These are phyloP conservation scores for Ectropis crepuscularia DNA, from an alignment of 2,888 invertebrate genomes.

Conservation along the genomic window DNA sequence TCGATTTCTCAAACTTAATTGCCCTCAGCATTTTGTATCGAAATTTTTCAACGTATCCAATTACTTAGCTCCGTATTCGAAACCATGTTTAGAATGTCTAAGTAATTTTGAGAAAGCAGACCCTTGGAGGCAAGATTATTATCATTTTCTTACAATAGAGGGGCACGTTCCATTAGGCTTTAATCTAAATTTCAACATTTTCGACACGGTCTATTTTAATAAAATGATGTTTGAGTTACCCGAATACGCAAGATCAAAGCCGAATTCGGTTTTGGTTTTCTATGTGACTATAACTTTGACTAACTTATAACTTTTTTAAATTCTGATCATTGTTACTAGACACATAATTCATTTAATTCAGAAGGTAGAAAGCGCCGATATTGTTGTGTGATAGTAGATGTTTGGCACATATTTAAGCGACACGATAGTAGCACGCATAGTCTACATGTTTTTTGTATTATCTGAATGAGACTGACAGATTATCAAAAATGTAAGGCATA, in stretches of 20 bases:
- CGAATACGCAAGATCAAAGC: neutral
- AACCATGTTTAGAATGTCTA: slow-evolving; percentile 22
- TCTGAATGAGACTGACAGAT: too few species aligned
- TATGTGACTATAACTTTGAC: too few species aligned
- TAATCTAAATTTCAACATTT: slow-evolving; percentile 27
- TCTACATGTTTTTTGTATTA: too few species aligned
- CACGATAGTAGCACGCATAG: too few species aligned
- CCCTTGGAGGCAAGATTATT: slow-evolving; percentile 19
- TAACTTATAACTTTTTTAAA: too few species aligned
- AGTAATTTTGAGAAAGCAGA: slow-evolving; percentile 21
- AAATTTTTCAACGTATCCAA: slow-evolving; percentile 17
- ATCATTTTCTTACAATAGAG: slow-evolving; percentile 20
- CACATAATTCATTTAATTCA: too few species aligned
- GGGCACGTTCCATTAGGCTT: slow-evolving; percentile 27
- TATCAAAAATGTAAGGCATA: too few species aligned
- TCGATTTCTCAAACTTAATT: slow-evolving; percentile 2
- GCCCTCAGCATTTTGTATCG: slow-evolving; percentile 1
- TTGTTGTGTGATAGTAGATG: too few species aligned
- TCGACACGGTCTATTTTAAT: slow-evolving; percentile 19
- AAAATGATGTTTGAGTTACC: slow-evolving; percentile 1
- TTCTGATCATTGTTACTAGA: too few species aligned
- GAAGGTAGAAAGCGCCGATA: too few species aligned
- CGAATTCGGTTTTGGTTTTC: slow-evolving; percentile 2
- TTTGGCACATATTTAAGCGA: too few species aligned
- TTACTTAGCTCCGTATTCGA: slow-evolving; percentile 12